phyloP scores from a whole-genome alignment of 2,797 vertebrate genomes.

The Acestrorhynchus altus region DNA sequence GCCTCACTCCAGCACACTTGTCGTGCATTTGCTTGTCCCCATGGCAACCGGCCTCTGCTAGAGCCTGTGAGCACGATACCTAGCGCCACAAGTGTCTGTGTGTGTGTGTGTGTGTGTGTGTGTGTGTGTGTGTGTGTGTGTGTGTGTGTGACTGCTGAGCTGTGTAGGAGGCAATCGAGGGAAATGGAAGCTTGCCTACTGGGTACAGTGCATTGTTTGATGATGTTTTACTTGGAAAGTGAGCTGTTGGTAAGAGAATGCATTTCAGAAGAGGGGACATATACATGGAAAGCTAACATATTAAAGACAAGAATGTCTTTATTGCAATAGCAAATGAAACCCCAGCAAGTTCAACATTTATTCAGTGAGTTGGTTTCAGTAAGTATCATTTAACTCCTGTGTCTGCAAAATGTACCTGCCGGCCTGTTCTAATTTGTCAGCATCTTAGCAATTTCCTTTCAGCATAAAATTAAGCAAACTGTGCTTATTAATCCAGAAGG shows the following conservation, averaged over 20 bases:
- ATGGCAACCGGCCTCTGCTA: slow-evolving; percentile 54
- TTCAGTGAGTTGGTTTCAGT: neutral
- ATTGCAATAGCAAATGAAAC: neutral
- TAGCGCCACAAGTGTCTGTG: slow-evolving; percentile 32
- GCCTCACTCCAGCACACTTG: slow-evolving; percentile 15
- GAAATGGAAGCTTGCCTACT: slow-evolving; percentile 38
- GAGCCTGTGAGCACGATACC: slow-evolving; percentile 20
- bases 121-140: slow-evolving; percentile 8
- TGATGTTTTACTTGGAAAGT: slow-evolving; percentile 17
- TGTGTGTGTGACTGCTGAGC: slow-evolving; percentile 1
- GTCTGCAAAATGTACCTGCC: neutral
- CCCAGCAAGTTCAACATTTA: neutral
- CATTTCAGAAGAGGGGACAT: neutral
- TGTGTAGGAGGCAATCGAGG: slow-evolving; percentile 41
- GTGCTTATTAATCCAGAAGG: slow-evolving; percentile 30
- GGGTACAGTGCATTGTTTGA: slow-evolving; percentile 36
- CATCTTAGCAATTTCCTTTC: neutral
- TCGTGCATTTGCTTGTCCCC: slow-evolving; percentile 45
- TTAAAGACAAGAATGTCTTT: neutral
- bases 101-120: slow-evolving; percentile 9
- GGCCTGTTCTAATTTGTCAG: neutral
- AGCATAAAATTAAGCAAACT: neutral
- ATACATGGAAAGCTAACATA: neutral
- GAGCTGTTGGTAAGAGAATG: slow-evolving; percentile 24
- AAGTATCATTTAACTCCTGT: neutral